Evolutionary conservation across 2,113 vertebrate species (phyloP).

Genomic region (Chamaetylas fuelleborni): DNA sequence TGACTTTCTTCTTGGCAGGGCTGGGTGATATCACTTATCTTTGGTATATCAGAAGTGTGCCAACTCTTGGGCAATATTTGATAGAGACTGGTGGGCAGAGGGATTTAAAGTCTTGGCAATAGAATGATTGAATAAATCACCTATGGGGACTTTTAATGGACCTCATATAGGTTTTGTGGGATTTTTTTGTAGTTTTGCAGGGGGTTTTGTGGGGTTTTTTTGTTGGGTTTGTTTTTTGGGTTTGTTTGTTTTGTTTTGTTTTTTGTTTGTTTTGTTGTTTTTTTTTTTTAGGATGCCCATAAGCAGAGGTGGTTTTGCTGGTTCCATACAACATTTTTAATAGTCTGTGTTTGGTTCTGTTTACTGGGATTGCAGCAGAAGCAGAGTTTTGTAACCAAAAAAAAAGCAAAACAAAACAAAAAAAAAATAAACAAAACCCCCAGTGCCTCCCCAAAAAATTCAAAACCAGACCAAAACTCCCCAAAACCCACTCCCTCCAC

Average conservation of each 20-base stretch:
- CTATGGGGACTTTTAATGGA: background rate
- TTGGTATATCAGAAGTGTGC: background rate
- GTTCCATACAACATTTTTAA: background rate
- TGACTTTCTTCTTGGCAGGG: background rate
- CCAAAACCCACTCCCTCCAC: too few species aligned
- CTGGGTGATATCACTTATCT: background rate
- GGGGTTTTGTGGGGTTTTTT: rapidly evolving
- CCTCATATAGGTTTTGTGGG: background rate
- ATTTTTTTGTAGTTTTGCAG: background rate
- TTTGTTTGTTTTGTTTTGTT: too few species aligned
- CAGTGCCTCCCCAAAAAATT: background rate
- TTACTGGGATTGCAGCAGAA: background rate
- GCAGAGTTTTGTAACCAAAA: background rate
- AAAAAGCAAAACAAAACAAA: background rate
- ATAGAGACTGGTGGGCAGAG: background rate
- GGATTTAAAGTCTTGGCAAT: background rate
- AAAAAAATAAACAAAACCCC: too few species aligned
- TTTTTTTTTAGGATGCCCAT: background rate
- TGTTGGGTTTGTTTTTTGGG: background rate
- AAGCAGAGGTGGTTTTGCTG: background rate
- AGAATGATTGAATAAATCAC: background rate
- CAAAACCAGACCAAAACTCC: too few species aligned
- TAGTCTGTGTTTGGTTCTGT: background rate
- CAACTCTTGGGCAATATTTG: background rate
- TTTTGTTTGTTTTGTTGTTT: too few species aligned